Conservation (phyloP, 1,140 invertebrate species). For the Gonatopus flavifemur region DNA sequence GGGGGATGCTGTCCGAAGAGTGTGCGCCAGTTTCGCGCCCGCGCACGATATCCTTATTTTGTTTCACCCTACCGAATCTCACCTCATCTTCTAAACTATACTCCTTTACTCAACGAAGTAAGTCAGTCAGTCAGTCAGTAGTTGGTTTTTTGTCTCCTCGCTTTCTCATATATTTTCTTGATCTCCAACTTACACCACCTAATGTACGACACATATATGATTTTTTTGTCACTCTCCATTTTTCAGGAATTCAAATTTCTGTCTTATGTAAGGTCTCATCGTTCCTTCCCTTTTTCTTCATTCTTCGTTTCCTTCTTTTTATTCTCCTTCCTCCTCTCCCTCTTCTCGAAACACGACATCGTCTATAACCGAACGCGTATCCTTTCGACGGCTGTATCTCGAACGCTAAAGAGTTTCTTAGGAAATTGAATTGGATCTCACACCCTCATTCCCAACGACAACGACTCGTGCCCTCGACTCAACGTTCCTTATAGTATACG, state of each 20-base stretch:
- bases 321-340: conserved; percentile 21
- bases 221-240: conserved; percentile 7
- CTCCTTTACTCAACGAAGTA: no score
- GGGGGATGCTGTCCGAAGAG: conserved; percentile 52
- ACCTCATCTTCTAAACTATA: no score
- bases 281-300: neutral
- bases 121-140: conserved; percentile 33
- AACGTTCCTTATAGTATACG: neutral
- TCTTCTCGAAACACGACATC: conserved; percentile 17
- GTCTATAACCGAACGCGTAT: conserved; percentile 34
- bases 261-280: no score
- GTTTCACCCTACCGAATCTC: conserved; percentile 24
- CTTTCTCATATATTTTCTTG: conserved; percentile 7
- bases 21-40: conserved; percentile 49
- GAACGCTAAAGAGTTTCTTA: conserved; percentile 49
- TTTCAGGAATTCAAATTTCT: neutral
- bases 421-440: conserved; percentile 51
- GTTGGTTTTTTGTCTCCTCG: no score
- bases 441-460: neutral
- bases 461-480: neutral
- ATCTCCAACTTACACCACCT: conserved; percentile 2
- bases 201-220: conserved; percentile 5
- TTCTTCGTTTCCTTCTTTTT: conserved; percentile 20
- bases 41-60: conserved; percentile 44
- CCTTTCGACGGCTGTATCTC: conserved; percentile 45